Base-by-base conservation (phyloP, 2,888 invertebrate species). In the Hybos culiciformis region DNA sequence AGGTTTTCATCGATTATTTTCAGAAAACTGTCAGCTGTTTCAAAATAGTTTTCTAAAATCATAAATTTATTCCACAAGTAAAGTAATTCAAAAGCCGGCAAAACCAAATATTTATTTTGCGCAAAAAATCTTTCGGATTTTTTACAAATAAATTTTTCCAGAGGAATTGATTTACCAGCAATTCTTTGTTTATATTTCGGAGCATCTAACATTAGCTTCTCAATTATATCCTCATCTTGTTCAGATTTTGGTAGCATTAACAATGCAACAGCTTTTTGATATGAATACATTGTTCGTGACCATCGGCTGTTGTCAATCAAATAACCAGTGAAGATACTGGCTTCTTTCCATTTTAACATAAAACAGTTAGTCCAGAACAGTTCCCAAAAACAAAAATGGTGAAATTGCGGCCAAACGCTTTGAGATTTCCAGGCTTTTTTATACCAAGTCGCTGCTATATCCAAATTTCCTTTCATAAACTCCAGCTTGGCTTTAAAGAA, bases 341-440 rank as follows among this genome's bases (percentile, higher is more conserved):
- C 83, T 51, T 80, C 71, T 41, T 75, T 72, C 88, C 85, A 93
- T 49, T 84, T 75, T 55, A 76, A 73, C 19, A 61, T 62, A 61
- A 62, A 83, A 83, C 83, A 78, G 57, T 84, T 77, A 9, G 83
- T 78, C 88, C 88, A 91, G 73, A 90, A 77, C 38, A 91, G 70
- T 61, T 93, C 92, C 93, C 92, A 93, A 61, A 78, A 88, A 63
- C 91, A 88, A 7, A 92, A 67, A 60, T 91, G 88, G 58, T 88
- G 87, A 61, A 92, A 87, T 62, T 91, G 90, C 3, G 77, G 76
- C 86, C 91, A 91, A 36, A 82, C 71, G 45, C 75, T 68, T 58
- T 90, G 88, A 11, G 83, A 83, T 47, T 76, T 73, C 68, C 87
- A 80, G 1, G 87, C 85, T 51, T 73, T 75, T 46, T 75, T 77